These are phyloP conservation scores for Nanorana parkeri DNA, from an alignment of 2,113 vertebrate genomes.

Conservation along the genomic window DNA sequence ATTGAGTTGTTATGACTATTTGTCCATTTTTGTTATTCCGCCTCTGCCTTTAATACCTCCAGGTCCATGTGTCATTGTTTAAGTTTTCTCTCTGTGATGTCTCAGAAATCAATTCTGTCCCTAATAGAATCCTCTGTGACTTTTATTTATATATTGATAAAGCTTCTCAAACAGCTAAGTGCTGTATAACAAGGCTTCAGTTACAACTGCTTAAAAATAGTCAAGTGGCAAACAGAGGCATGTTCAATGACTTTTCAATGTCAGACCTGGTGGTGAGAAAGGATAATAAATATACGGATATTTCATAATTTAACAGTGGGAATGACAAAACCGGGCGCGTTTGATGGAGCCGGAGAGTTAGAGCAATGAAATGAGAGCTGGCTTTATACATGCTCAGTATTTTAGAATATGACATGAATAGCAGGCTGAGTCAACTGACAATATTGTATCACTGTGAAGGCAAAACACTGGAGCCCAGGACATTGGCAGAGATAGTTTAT, in stretches of 20 bases:
- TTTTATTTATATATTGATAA: conserved; percentile 47
- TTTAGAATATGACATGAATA: conserved; percentile 48
- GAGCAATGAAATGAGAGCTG: conserved; percentile 38
- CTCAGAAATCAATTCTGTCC: conserved; percentile 26
- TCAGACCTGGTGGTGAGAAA: conserved; percentile 14
- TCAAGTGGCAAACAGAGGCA: conserved; percentile 10
- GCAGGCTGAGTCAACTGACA: conserved; percentile 29
- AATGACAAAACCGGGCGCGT: conserved; percentile 12
- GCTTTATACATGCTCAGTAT: conserved; percentile 31
- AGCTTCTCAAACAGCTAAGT: conserved; percentile 21
- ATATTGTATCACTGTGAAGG: neutral
- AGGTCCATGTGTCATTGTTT: conserved; percentile 14
- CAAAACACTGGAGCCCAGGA: conserved; percentile 19
- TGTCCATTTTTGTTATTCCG: neutral
- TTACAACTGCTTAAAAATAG: conserved; percentile 25
- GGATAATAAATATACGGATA: conserved; percentile 29
- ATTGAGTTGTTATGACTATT: neutral
- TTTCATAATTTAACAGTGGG: conserved; percentile 39
- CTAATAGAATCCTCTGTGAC: conserved; percentile 29
- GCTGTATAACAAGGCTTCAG: conserved; percentile 45
- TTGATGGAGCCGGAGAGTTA: conserved; percentile 41
- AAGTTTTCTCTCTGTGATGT: conserved; percentile 16
- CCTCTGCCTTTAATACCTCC: neutral
- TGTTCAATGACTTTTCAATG: conserved; percentile 48
- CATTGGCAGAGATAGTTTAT: conserved; percentile 21